A percentile compares a stretch with the other conserved stretches of the same genome.
These are phyloP conservation scores for Carabus problematicus DNA, from an alignment of 2,888 invertebrate species.

Conservation along the genomic window DNA sequence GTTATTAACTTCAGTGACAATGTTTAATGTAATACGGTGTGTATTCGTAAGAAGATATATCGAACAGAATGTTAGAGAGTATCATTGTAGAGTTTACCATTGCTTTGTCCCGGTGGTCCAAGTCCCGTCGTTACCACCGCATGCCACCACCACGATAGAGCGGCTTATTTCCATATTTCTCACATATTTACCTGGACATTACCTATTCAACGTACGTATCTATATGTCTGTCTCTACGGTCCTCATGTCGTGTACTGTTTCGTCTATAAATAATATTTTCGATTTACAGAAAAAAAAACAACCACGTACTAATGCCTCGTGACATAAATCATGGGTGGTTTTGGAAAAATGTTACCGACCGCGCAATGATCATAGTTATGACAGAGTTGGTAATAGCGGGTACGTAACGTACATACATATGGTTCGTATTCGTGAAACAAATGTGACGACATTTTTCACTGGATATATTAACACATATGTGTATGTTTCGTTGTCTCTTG, in stretches of 20 bases:
- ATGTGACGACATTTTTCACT: not conserved
- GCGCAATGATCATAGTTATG: too few relatives aligned
- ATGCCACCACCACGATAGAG: conserved; percentile 6
- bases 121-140: not conserved
- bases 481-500: not conserved
- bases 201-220: conserved; percentile 4
- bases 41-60: not conserved
- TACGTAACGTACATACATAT: not conserved
- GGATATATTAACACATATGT: conserved; percentile 3
- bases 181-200: conserved; percentile 22
- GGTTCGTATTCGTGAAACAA: not conserved
- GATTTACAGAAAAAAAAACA: conserved; percentile 17
- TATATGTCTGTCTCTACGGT: conserved; percentile 2
- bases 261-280: conserved; percentile 34
- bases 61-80: not conserved
- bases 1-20: not conserved
- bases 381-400: too few relatives aligned
- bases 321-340: conserved; percentile 30
- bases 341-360: conserved; percentile 4
- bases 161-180: conserved; percentile 38
- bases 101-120: conserved; percentile 28
- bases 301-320: conserved; percentile 24
- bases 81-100: not conserved
- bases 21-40: not conserved
- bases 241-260: conserved; percentile 11